phyloP scores from a whole-genome alignment of 1,140 invertebrate species.

The Drosophila nebulosa region DNA sequence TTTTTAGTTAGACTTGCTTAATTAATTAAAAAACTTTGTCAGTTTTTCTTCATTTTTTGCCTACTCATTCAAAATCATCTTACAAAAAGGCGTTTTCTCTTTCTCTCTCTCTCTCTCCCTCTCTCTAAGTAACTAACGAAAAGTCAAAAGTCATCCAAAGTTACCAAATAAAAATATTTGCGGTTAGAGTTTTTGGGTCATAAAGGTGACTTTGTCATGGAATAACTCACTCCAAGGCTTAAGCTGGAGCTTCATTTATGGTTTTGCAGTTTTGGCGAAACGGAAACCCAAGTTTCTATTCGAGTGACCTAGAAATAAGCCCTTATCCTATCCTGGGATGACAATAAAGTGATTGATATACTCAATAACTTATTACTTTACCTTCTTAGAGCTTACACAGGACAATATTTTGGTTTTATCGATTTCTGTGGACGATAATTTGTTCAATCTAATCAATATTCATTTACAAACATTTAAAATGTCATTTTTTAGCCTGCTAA shows the following conservation, averaged over 20 bases:
- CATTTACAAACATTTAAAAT: too few species aligned
- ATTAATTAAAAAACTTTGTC: slow-evolving; percentile 75
- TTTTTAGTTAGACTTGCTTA: slow-evolving; percentile 56
- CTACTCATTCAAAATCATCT: not conserved
- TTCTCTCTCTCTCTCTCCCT: not conserved
- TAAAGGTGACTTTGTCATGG: not conserved
- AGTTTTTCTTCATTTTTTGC: not conserved
- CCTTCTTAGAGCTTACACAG: too few species aligned
- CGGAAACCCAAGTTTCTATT: not conserved
- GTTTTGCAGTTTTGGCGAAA: too few species aligned
- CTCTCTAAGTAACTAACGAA: slow-evolving; percentile 6
- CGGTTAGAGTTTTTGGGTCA: slow-evolving; percentile 16
- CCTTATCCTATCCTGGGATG: not conserved
- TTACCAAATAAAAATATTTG: slow-evolving; percentile 63
- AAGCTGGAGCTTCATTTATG: not conserved
- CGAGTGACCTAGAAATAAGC: not conserved
- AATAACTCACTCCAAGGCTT: not conserved
- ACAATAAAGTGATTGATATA: too few species aligned
- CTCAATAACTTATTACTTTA: too few species aligned
- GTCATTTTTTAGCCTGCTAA: too few species aligned
- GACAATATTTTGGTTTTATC: too few species aligned
- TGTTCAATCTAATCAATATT: too few species aligned
- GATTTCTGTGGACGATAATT: too few species aligned
- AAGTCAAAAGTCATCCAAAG: slow-evolving; percentile 56
- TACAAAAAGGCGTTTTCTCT: not conserved